Evolutionary conservation across 1,140 invertebrate species (phyloP), one percentile per base, ranked within the genome.

Genomic region (Solen grandis): DNA sequence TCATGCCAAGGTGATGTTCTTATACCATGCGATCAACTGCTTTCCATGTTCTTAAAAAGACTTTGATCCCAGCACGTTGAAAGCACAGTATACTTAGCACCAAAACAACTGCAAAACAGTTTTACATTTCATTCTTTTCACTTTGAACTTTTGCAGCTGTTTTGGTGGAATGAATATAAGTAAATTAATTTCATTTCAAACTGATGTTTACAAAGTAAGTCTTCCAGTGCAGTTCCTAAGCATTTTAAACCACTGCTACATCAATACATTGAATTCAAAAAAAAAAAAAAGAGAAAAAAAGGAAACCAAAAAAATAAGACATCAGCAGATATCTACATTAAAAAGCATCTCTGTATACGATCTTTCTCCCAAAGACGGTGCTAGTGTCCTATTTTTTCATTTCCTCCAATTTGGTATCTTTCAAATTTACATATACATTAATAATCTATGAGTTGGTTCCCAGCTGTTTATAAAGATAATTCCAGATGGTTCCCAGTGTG

Each of bases 401-500:
- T 19, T 54, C 27, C 19, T 19, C 27, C 1, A 54, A 54, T 54
- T 54, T 54, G 27, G 19, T 22, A 54, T 54, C 52, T 54, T 22
- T 22, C n/a, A 19, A 54, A 1, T 29, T 14, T n/a, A 63, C 74
- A 76, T 76, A 63, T 76, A 76, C 74, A 76, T 52, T 54, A 66
- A 35, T 52, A 52, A 52, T 76, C 60, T 46, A 55, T 60, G 8
- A 57, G 74, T 76, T 76, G 74, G 74, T 76, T 38, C 60, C 74
- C 74, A 76, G 74, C 74, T 76, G 74, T 76, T 76, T 22, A 16
- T 55, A 65, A 29, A 60, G n/a, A n/a, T n/a, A n/a, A n/a, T n/a
- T 66, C 74, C 74, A 76, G 74, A 66, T 76, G 74, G 74, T 76
- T 66, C 62, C 74, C 65, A 60, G 60, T 60, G 60, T 54, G 50